Base-by-base conservation (phyloP, 2,113 vertebrate genomes). In the Nematolebias whitei region DNA sequence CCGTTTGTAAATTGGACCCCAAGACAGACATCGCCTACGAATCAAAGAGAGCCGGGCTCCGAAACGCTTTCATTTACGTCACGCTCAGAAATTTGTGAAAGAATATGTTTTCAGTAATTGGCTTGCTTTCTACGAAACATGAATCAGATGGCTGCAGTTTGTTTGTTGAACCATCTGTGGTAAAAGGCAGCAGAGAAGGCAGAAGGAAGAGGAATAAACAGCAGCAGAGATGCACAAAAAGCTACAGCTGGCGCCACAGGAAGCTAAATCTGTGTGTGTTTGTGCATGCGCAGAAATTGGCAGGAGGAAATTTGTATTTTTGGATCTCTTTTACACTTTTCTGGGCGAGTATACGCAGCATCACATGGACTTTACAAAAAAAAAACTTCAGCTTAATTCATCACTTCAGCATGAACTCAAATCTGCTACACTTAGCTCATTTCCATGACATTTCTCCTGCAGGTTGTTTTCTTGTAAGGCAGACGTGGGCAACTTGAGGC, bases 141-240 rank as follows among this genome's bases (percentile, higher is more conserved):
- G 83, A 87, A 78, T 88, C 76, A 90, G 83, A 87, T 55, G 82
- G 76, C 68, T 78, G 76, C 72, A 76, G 85, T 84, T 78, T 85
- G 85, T 90, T 89, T 91, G 83, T 85, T 82, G 83, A 83, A 89
- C 85, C 90, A 92, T 90, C 90, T 90, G 90, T 84, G 86, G 79
- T 86, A 79, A 89, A 89, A 88, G 65, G 80, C 71, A 65, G 57
- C 6, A 63, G 76, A 85, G 78, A 86, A 86, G 78, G 69, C 62
- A 83, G 80, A 85, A 67, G 65, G 51, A 68, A 32, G 12, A 77
- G 77, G 75, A 8, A 83, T 71, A 69, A 87, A 84, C 74, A 85
- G 74, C 54, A 70, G 75, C 67, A 71, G 43, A 74, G 44, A 82
- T 35, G 62, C 48, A 68, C 16, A 47, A 48, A 82, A 73, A 60